phyloP scores from a whole-genome alignment of 2,113 vertebrate species.

The Chunga burmeisteri region DNA sequence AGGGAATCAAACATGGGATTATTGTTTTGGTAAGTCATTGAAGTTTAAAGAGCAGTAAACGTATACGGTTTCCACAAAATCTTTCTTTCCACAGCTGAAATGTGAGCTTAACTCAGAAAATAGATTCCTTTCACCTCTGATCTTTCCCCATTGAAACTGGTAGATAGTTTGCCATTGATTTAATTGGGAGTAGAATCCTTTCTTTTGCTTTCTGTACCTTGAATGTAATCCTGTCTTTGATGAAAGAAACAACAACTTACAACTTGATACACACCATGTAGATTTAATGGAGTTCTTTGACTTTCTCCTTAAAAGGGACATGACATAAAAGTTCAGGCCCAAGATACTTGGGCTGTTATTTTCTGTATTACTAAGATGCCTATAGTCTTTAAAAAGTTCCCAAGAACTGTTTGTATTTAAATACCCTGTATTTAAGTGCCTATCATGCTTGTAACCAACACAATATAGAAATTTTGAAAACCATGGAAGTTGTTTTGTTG shows the following conservation, averaged over 20 bases:
- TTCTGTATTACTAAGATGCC: neutral
- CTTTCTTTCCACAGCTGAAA: constrained; percentile 6
- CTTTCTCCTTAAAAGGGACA: neutral
- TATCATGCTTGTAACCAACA: neutral
- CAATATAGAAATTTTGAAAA: neutral
- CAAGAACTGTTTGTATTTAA: neutral
- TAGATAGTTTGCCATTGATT: constrained; percentile 20
- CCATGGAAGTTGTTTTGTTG: neutral
- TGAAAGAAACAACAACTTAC: constrained; percentile 23
- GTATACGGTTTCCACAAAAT: neutral
- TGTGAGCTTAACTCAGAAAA: neutral
- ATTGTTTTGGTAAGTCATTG: constrained; percentile 13
- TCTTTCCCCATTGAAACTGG: neutral
- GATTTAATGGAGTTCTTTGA: neutral
- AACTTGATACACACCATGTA: neutral
- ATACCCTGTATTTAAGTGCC: neutral
- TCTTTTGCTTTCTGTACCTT: neutral
- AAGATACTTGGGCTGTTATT: neutral
- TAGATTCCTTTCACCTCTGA: constrained; percentile 22
- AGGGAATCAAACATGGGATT: neutral
- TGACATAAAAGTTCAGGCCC: neutral
- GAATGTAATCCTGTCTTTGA: neutral
- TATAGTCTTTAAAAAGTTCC: neutral
- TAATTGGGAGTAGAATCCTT: constrained; percentile 11
- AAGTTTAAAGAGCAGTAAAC: constrained; percentile 18